Evolutionary conservation across 2,797 vertebrate genomes (phyloP), one percentile per base, ranked within the genome.

Genomic region (Fundulus diaphanus): DNA sequence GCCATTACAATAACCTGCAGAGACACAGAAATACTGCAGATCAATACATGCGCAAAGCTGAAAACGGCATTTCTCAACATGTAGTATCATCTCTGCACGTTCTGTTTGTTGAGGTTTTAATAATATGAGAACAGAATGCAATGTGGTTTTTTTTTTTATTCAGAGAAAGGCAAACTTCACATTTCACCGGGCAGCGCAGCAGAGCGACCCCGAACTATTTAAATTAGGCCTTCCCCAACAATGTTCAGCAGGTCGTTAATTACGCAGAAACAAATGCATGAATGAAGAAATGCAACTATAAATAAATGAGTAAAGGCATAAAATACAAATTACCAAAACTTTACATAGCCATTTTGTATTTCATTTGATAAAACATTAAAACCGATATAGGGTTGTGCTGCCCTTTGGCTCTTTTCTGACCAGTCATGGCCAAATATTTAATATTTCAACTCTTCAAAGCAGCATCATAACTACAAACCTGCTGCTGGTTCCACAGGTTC

Each of bases 1-100:
- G 97, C 98, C 98, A 98, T 98, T 66, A 98, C 96, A 85, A 99
- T 98, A 88, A 99, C 97, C 98, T 98, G 91, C 72, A 90, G 65
- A 73, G 77, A 80, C 59, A 87, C 80, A 91, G 80, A 83, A 78
- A 72, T 70, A 52, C 1, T 37, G 71, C 87, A 54, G 82, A 81
- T 69, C 80, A 80, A 82, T 68, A 72, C 22, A 63, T 48, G 66
- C 37, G 61, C 22, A 48, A 49, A 69, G 37, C 9, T 63, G 44
- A 73, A 76, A 51, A 66, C 35, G n/a, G 11, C 33, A 52, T 66
- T 72, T 74, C 51, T 49, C 22, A 59, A 37, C 40, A 6, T 11
- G 44, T n/a, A 48, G 9, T 44, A 42, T 29, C 0, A 35, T 59
- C 46, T 4, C 7, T 59, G 29, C 46, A n/a, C 37, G 24, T 22